These are phyloP conservation scores for Hemiprocne comata DNA, from an alignment of 2,113 vertebrate genomes.

Conservation along the genomic window DNA sequence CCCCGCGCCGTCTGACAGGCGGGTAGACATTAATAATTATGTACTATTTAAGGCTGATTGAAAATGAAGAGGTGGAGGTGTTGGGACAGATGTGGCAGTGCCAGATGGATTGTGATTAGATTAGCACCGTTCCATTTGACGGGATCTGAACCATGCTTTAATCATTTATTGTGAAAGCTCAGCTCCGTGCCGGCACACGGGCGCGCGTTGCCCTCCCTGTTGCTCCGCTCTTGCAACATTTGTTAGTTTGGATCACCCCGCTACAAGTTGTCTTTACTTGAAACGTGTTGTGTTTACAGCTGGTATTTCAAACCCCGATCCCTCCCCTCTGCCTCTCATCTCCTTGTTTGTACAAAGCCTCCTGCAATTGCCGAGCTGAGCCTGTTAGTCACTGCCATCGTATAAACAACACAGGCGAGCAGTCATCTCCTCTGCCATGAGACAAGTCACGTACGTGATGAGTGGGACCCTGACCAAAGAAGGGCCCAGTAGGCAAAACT, in stretches of 20 bases:
- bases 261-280: background rate
- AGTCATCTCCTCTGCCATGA: background rate
- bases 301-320: background rate
- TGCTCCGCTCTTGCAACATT: background rate
- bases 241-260: background rate
- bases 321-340: constrained; percentile 49
- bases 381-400: background rate
- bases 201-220: background rate
- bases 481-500: background rate
- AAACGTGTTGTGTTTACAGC: constrained; percentile 3
- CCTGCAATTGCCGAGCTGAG: background rate
- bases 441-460: background rate
- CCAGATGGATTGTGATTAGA: constrained; percentile 78
- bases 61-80: constrained; percentile 78
- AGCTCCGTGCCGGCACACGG: constrained; percentile 15
- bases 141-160: constrained; percentile 72
- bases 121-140: constrained; percentile 76
- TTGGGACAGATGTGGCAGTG: constrained; percentile 77
- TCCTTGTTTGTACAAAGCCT: constrained; percentile 62
- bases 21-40: constrained; percentile 75
- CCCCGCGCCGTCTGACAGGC: constrained; percentile 62
- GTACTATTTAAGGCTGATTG: constrained; percentile 76
- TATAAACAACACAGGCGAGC: background rate
- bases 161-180: constrained; percentile 70
- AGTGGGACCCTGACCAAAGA: background rate